Evolutionary conservation across 2,888 invertebrate genomes (phyloP).

Genomic region (Tenodera sinensis): DNA sequence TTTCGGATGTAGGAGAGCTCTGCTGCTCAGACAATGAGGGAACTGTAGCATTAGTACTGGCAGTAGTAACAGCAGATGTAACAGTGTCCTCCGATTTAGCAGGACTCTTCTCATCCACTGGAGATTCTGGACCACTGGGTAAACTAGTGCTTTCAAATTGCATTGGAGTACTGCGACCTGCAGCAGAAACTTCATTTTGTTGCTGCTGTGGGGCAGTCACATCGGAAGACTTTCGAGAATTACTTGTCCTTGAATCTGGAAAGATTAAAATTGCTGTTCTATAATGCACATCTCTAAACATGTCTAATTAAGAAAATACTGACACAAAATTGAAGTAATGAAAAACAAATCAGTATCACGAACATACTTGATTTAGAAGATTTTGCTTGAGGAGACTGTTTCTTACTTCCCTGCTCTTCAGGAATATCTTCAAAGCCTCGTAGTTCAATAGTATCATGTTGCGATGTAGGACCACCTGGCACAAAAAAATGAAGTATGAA

Average conservation of each 20-base stretch:
- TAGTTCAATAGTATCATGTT: conserved; percentile 88
- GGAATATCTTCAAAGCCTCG: conserved; percentile 82
- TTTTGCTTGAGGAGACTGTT: conserved; percentile 44
- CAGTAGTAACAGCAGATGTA: conserved; percentile 4
- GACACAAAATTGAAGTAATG: not conserved
- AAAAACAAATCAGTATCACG: not conserved
- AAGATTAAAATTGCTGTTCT: not conserved
- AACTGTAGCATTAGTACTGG: not conserved
- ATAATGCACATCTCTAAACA: not conserved
- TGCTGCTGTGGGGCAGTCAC: not conserved
- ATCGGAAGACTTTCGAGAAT: conserved; percentile 5
- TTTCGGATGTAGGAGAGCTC: not conserved
- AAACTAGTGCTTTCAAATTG: not conserved
- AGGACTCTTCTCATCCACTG: not conserved
- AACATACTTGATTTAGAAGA: not conserved
- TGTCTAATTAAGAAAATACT: not conserved
- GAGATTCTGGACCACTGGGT: not conserved
- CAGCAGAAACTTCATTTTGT: conserved; percentile 35
- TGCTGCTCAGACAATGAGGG: not conserved
- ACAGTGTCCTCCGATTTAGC: not conserved
- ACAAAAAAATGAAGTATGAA: conserved; percentile 45
- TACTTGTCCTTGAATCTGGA: not conserved
- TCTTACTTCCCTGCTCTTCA: conserved; percentile 43
- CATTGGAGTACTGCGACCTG: conserved; percentile 45
- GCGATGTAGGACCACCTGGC: conserved; percentile 84